Evolutionary conservation across 2,888 invertebrate species (phyloP), one percentile per base, ranked within the genome.

Genomic region (Troilus luridus): DNA sequence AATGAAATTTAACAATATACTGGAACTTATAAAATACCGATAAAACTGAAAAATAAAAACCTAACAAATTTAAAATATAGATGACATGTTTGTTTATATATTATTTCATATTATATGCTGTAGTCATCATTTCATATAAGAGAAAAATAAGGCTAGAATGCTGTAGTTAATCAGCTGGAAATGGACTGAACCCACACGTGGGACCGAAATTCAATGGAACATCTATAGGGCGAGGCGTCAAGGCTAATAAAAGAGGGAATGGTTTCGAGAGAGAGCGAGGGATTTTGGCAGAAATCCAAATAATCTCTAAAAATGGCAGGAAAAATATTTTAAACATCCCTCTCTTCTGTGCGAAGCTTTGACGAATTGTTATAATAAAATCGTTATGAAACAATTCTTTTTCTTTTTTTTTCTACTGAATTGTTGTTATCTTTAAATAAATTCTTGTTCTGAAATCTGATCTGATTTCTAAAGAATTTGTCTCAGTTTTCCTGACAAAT

Each of bases 201-300:
- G 72, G 72, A 77, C 72, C 41, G 72, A 77, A 77, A 77, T 41
- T 77, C 72, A 77, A 77, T 77, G 14, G 72, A 77, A 77, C 72
- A 77, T 77, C 72, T 77, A 77, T 77, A 41, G 72, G 72, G 72
- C 41, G 72, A 77, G 72, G 72, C 41, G 72, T 77, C 72, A 77
- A 77, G 41, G 72, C 27, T 77, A 77, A 77, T 77, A 77, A 77
- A 77, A 12, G 67, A 24, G 41, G 41, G 72, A 17, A 8, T 19
- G 72, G 27, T 77, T 77, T 41, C 41, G 41, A 77, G 19, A 41
- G 72, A 27, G 72, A 41, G 2, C 17, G 7, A 77, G 17, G 27
- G 17, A 77, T 41, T 41, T 17, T 77, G 72, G 72, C 72, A 77
- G 41, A 19, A 77, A 41, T 77, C 72, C 72, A 77, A 41, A 24